Percentiles rank a stretch among this genome's conserved stretches.
Conservation (phyloP, 2,797 vertebrate genomes). For the Triplophysa yarkandensis region DNA sequence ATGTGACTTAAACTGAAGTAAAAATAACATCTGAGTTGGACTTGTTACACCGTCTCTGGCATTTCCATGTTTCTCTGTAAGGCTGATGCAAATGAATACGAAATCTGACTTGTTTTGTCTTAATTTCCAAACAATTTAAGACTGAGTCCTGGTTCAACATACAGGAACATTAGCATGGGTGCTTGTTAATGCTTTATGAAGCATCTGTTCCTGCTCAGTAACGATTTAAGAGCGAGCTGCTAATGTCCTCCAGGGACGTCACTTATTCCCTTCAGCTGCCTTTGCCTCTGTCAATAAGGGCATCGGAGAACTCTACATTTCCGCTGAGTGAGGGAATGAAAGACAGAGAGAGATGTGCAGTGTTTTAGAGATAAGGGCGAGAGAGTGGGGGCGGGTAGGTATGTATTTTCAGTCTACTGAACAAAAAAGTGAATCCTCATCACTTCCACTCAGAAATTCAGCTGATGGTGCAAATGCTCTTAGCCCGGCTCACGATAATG, state of each 20-base stretch:
- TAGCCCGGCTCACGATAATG: conserved; percentile 34
- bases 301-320: conserved; percentile 36
- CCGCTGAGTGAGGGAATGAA: conserved; percentile 49
- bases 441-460: conserved; percentile 43
- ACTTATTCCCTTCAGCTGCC: conserved; percentile 43
- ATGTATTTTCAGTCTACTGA: conserved; percentile 39
- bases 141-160: conserved; percentile 12
- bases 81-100: conserved; percentile 4
- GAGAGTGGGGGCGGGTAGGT: conserved; percentile 28
- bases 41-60: not conserved
- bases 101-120: not conserved
- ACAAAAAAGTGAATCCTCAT: conserved; percentile 45
- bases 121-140: conserved; percentile 4
- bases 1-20: too few species aligned
- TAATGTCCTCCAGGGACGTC: conserved; percentile 42
- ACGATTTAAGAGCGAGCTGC: conserved; percentile 34
- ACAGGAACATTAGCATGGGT: conserved; percentile 8
- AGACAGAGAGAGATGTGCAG: conserved; percentile 13
- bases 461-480: conserved; percentile 52
- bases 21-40: not conserved
- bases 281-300: conserved; percentile 39
- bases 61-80: not conserved
- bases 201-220: conserved; percentile 6
- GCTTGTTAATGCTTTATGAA: conserved; percentile 37
- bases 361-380: conserved; percentile 19